Evolutionary conservation across 2,797 vertebrate genomes (phyloP).

Genomic region (Numenius phaeopus): DNA sequence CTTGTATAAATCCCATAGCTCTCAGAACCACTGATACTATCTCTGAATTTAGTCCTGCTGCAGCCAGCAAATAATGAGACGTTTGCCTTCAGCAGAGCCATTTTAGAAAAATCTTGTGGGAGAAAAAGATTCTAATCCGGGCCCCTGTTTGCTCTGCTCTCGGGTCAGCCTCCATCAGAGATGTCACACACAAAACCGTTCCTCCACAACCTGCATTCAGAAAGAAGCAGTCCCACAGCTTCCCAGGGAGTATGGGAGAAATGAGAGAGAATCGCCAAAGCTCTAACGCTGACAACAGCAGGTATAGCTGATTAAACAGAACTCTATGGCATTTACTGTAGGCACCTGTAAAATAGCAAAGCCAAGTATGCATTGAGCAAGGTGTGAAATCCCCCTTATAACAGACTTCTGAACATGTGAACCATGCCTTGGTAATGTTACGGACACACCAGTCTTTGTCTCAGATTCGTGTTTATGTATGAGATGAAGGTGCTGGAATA

Average conservation of each 20-base stretch:
- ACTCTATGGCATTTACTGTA: neutral
- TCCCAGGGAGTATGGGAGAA: neutral
- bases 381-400: neutral
- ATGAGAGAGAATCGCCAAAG: neutral
- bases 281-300: neutral
- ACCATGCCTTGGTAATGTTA: neutral
- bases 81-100: neutral
- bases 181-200: neutral
- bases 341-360: neutral
- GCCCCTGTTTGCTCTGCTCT: neutral
- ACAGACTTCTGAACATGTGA: rapidly evolving
- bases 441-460: neutral
- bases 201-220: rapidly evolving
- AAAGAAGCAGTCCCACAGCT: neutral
- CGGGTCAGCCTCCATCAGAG: neutral
- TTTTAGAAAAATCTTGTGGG: neutral
- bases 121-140: neutral
- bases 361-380: neutral
- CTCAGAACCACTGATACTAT: neutral
- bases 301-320: neutral
- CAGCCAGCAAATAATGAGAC: neutral
- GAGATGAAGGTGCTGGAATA: neutral
- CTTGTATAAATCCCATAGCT: neutral
- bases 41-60: neutral
- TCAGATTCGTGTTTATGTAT: neutral